Conservation (phyloP, 2,113 vertebrate genomes). For the Entelurus aequoreus region DNA sequence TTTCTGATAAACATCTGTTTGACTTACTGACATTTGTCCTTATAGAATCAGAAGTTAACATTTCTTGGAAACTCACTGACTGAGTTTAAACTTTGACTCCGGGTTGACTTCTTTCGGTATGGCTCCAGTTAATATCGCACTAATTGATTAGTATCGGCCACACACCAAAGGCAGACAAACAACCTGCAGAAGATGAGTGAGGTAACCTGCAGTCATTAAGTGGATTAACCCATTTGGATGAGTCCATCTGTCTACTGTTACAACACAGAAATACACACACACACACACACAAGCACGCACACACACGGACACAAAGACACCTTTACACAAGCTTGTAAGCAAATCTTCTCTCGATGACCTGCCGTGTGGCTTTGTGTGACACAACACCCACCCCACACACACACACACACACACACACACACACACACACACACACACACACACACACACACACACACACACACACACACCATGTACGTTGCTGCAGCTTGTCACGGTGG, state of each 20-base stretch:
- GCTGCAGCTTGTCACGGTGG: background rate
- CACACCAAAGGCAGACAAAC: constrained; percentile 27
- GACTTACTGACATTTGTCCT: too few species aligned
- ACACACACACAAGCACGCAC: background rate
- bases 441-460: background rate
- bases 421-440: constrained; percentile 2
- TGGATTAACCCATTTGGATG: constrained; percentile 66
- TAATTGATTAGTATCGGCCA: too few species aligned
- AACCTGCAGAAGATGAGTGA: constrained; percentile 35
- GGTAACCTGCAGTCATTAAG: constrained; percentile 56
- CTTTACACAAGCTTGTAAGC: constrained; percentile 6
- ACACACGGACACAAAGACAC: background rate
- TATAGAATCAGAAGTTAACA: too few species aligned
- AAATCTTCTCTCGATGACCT: constrained; percentile 27
- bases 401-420: constrained; percentile 1
- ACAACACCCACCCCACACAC: constrained; percentile 3
- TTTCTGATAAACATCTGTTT: too few species aligned
- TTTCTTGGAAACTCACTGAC: too few species aligned
- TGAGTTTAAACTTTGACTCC: too few species aligned
- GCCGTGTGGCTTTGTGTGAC: constrained; percentile 1
- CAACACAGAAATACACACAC: constrained; percentile 17
- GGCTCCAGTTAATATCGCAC: too few species aligned
- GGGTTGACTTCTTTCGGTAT: too few species aligned
- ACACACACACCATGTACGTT: constrained; percentile 8
- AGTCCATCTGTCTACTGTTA: constrained; percentile 62